Percentiles rank a stretch among this genome's conserved stretches.
Evolutionary conservation across 2,113 vertebrate genomes (phyloP).

Genomic region (Phodopus roborovskii): DNA sequence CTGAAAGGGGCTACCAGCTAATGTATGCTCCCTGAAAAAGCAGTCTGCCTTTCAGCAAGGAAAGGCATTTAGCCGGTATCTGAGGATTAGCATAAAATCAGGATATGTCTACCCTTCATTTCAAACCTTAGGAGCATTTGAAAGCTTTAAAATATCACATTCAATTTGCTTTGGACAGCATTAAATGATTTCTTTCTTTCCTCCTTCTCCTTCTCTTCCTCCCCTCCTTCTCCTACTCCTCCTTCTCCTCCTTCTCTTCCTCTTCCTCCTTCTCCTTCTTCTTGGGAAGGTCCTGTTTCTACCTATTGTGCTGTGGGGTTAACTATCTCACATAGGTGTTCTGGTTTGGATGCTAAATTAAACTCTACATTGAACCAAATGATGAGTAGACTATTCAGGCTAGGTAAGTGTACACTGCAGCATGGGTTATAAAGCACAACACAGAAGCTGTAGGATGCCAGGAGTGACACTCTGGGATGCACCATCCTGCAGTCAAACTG

Average conservation of each 20-base stretch:
- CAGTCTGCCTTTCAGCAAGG: slow-evolving; percentile 32
- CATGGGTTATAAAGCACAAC: neutral
- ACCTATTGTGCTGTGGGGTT: neutral
- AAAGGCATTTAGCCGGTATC: slow-evolving; percentile 35
- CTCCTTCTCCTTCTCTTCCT: no score
- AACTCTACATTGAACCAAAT: neutral
- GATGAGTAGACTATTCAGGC: neutral
- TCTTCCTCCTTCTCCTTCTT: neutral
- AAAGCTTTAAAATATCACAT: slow-evolving; percentile 52
- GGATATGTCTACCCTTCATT: neutral
- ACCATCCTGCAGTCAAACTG: neutral
- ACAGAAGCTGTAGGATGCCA: neutral
- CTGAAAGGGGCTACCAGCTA: neutral
- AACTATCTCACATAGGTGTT: neutral
- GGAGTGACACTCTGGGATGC: neutral
- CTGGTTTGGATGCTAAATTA: neutral
- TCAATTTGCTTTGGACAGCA: slow-evolving; percentile 20
- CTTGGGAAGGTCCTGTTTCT: neutral
- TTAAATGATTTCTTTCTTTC: neutral
- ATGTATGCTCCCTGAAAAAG: neutral
- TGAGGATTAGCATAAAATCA: slow-evolving; percentile 49
- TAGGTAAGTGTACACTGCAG: neutral
- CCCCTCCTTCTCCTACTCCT: no score
- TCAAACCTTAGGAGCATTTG: slow-evolving; percentile 19
- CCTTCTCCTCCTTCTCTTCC: no score